These are phyloP conservation scores for Boleophthalmus pectinirostris DNA, from an alignment of 2,113 vertebrate genomes.

Conservation along the genomic window DNA sequence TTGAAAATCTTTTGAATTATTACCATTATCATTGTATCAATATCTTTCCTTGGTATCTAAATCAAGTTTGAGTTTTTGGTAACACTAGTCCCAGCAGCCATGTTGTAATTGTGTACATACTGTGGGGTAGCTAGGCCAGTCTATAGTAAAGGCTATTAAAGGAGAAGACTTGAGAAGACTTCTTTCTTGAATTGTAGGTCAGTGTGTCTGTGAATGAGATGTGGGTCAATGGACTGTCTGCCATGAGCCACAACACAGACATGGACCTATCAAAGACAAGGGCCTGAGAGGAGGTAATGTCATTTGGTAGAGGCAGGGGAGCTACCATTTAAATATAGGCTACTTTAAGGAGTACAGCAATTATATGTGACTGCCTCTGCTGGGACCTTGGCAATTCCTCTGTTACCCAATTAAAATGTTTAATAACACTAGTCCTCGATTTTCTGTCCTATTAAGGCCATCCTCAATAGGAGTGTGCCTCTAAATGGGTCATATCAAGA, in stretches of 20 bases:
- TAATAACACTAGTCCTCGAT: constrained; percentile 80
- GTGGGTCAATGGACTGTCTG: constrained; percentile 69
- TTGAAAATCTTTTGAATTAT: background rate
- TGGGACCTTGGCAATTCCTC: constrained; percentile 51
- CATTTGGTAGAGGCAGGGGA: constrained; percentile 49
- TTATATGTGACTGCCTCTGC: constrained; percentile 62
- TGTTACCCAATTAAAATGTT: constrained; percentile 79
- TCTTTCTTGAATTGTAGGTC: constrained; percentile 58
- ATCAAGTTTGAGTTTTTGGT: background rate
- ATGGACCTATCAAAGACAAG: constrained; percentile 67
- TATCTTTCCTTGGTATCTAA: background rate
- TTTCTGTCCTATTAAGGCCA: constrained; percentile 74
- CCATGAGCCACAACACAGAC: constrained; percentile 52
- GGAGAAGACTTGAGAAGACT: constrained; percentile 36
- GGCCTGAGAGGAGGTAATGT: constrained; percentile 68
- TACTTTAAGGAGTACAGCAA: constrained; percentile 52
- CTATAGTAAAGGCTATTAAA: constrained; percentile 14
- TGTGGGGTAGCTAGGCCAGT: background rate
- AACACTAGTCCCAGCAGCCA: background rate
- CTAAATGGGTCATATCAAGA: constrained; percentile 72
- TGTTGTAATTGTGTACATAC: background rate
- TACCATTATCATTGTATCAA: no score
- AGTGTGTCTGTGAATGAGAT: constrained; percentile 64
- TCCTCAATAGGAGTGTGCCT: constrained; percentile 66
- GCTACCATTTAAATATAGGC: constrained; percentile 52